Base-by-base conservation (phyloP, 2,888 invertebrate species). In the Rhimphoctona megacephalus region DNA sequence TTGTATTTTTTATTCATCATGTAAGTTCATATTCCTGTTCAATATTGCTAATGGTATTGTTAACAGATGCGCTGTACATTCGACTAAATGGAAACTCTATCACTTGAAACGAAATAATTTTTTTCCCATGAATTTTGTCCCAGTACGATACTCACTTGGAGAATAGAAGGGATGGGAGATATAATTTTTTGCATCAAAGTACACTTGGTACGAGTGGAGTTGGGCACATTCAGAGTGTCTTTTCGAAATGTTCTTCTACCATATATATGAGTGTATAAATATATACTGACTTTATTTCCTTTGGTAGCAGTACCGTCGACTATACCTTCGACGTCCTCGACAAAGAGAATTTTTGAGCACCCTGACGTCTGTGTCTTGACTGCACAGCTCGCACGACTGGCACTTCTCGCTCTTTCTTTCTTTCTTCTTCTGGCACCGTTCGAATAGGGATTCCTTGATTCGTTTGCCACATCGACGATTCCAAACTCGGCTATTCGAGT, bases 391-490 rank as follows among this genome's bases (percentile, higher is more conserved):
- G 52, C 70, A 43, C 52, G 52, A 61, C 49, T 36, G 52, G 57
- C 66, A 69, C 67, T 84, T 66, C 5, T 61, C 46, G 52, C n/a
- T 66, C 17, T 76, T 22, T 76, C 39, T 39, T 61, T 76, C 67
- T 61, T 36, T 19, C n/a, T 72, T n/a, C 70, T 67, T 46, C 67
- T 64, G 64, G 33, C 54, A 43, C 67, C 39, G 78, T 46, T 57
- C 61, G 66, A 69, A 81, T 30, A 78, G 73, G 74, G 78, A 79
- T 77, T 84, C 39, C 74, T 78, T 79, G 86, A 86, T 86, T 86
- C 84, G 77, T 86, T 86, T 81, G 86, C 78, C 86, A 79, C 86
- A 84, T 84, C 79, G 81, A 84, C 84, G 81, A 86, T 86, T 70
- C 84, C 64, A 67, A 81, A 84, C 74, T 81, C 78, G 54, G 22